A percentile compares a stretch with the other conserved stretches of the same genome.
phyloP scores from a whole-genome alignment of 2,888 invertebrate genomes.

The Parochlus steinenii region DNA sequence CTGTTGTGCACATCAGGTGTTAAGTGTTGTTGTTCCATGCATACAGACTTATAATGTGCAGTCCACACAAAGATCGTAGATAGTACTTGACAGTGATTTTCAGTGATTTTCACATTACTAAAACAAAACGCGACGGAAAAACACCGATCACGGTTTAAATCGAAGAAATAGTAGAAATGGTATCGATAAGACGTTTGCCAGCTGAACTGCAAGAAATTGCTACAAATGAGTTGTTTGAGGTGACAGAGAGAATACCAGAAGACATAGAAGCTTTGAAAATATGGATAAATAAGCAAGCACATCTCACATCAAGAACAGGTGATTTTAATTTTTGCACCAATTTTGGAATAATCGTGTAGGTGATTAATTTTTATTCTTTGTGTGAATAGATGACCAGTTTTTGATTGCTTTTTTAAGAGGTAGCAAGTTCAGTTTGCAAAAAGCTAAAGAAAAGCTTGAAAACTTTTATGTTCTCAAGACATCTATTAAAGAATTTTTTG shows the following conservation, averaged over 20 bases:
- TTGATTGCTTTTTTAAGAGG: slow-evolving; percentile 35
- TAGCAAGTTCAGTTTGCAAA: slow-evolving; percentile 35
- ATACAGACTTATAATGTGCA: no score
- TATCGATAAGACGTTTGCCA: slow-evolving; percentile 14
- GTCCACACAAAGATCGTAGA: no score
- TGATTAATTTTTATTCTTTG: no score
- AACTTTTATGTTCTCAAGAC: slow-evolving; percentile 39
- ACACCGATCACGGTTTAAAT: no score
- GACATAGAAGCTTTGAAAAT: slow-evolving; percentile 27
- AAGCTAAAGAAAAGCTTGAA: slow-evolving; percentile 36
- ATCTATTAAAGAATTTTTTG: slow-evolving; percentile 39
- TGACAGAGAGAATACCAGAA: slow-evolving; percentile 22
- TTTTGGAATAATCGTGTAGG: no score
- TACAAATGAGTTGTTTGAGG: slow-evolving; percentile 28
- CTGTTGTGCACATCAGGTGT: no score
- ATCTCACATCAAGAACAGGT: slow-evolving; percentile 26
- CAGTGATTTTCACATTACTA: no score
- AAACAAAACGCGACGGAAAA: no score
- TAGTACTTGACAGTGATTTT: no score
- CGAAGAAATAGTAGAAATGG: no score
- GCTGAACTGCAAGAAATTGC: slow-evolving; percentile 20
- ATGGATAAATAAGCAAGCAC: slow-evolving; percentile 31
- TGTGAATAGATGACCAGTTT: slow-evolving; percentile 37
- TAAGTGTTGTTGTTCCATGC: no score
- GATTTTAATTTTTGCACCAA: no score